phyloP scores from a whole-genome alignment of 2,888 invertebrate species.

The Galerucella calmariensis region DNA sequence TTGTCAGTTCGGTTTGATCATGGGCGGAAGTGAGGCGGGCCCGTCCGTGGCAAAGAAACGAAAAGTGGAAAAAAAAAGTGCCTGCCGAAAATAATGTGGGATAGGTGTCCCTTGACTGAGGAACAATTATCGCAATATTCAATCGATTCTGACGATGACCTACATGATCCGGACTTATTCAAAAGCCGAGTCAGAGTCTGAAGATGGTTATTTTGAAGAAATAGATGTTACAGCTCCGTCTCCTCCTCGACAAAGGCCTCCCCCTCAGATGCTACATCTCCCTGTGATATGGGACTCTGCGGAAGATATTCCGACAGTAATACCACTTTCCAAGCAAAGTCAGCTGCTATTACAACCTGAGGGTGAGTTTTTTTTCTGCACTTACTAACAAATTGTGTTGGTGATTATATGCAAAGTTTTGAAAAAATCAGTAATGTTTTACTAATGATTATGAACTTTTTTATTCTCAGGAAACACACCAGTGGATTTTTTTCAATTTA shows the following conservation, averaged over 20 bases:
- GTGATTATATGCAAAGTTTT: background rate
- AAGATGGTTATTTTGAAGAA: slow-evolving; percentile 20
- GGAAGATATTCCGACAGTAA: slow-evolving; percentile 13
- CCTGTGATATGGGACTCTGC: slow-evolving; percentile 22
- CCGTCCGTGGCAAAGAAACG: slow-evolving; percentile 23
- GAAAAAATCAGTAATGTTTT: background rate
- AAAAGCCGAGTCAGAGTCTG: slow-evolving; percentile 19
- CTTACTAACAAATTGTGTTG: background rate
- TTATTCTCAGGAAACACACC: slow-evolving; percentile 17
- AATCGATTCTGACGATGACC: slow-evolving; percentile 37
- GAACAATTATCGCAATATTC: slow-evolving; percentile 37
- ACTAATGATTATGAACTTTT: background rate
- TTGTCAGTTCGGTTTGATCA: slow-evolving; percentile 27
- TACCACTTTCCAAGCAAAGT: slow-evolving; percentile 19
- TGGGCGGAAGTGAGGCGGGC: slow-evolving; percentile 26
- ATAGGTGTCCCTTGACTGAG: slow-evolving; percentile 34
- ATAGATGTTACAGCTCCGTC: slow-evolving; percentile 17
- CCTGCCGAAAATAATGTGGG: slow-evolving; percentile 7
- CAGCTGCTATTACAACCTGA: slow-evolving; percentile 18
- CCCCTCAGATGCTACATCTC: slow-evolving; percentile 4
- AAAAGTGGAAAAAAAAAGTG: slow-evolving; percentile 16
- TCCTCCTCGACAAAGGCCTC: slow-evolving; percentile 7
- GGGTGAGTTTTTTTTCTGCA: slow-evolving; percentile 14
- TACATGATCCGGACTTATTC: slow-evolving; percentile 35
- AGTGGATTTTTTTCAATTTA: background rate